Evolutionary conservation across 1,140 invertebrate genomes (phyloP), one percentile per base, ranked within the genome.

Genomic region (Cyrtorhinus lividipennis): DNA sequence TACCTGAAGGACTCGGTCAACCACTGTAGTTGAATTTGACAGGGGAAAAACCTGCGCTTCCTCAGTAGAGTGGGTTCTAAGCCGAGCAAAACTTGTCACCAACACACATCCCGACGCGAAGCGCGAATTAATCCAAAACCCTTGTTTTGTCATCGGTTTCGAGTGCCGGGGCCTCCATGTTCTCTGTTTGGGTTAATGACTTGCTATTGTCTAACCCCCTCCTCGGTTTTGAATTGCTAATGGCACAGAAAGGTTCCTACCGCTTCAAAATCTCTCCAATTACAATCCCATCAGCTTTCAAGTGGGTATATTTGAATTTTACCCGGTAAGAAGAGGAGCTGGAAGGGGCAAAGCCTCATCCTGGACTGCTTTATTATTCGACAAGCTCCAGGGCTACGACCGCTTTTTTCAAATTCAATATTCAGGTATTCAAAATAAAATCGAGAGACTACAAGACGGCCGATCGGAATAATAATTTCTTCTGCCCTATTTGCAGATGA

Each of bases 171-270:
- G 48, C 18, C 48, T 38, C 5, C n/a, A 5, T 20, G 8, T 53
- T 20, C 48, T 22, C 10, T 22, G 48, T 22, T 53, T 22, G 48
- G 48, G 20, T 12, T 53, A 53, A 53, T 53, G 48, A 53, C 48
- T 53, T 53, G 48, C 48, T 53, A 53, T 53, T 53, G 48, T 53
- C 48, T 53, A 53, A 8, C 38, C 38, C 48, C 20, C 48, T 53
- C 48, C 20, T 53, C 48, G 48, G 48, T 53, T 53, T 53, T 53
- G 48, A 53, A 53, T 53, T 53, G 48, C 48, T 53, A 53, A 53
- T 53, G 48, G 12, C 10, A 53, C 10, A 53, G 48, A 53, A 53
- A 53, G 48, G 48, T 53, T 53, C 48, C 48, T 3, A 53, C 12
- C 48, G 48, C 12, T 22, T 53, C 48, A 53, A 53, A 53, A 53